Base-by-base conservation (phyloP, 2,797 vertebrate genomes). In the Danio tinwini region DNA sequence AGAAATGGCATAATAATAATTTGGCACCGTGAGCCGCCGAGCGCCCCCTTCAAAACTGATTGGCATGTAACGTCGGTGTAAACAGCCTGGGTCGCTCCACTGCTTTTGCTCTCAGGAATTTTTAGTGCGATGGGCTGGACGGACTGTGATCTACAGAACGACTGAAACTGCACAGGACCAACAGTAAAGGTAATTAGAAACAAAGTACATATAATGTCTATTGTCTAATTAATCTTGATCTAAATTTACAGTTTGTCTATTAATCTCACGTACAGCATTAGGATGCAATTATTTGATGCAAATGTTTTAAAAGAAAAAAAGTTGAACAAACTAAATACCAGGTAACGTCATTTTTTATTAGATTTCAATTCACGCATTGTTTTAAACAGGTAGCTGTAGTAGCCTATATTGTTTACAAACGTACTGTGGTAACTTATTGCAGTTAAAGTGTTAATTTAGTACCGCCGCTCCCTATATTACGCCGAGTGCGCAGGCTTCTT, bases 151-250 rank as follows among this genome's bases (percentile, higher is more conserved):
- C 55, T 59, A 5, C 13, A 16, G 13, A 16, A 47, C 19, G 13
- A 8, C 53, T 73, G 70, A 47, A 40, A 2, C 53, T 59, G 2
- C 6, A 59, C 5, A 29, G 13, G 17, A 72, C 7, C 17, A 53
- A 72, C 44, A 70, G 68, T 21, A 47, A 64, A 73, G 70, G 70
- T 73, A 47, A 72, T n/a, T 11, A 40, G 16, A 37, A 29, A 47
- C 19, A 37, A 73, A 37, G 13, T 11, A 70, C 29, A 55, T 40
- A n/a, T 40, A n/a, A 58, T 29, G 3, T 16, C 29, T 21, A 10
- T 12, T 11, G 10, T 29, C 29, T 29, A 29, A 29, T 1, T 29
- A 1, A 29, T 29, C 29, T 29, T 29, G 29, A 29, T 29, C 29
- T 29, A 29, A 29, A 29, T 29, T 29, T 29, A 29, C 1, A 29